Conservation (phyloP, 2,888 invertebrate species). For the Dynastes hyllus region DNA sequence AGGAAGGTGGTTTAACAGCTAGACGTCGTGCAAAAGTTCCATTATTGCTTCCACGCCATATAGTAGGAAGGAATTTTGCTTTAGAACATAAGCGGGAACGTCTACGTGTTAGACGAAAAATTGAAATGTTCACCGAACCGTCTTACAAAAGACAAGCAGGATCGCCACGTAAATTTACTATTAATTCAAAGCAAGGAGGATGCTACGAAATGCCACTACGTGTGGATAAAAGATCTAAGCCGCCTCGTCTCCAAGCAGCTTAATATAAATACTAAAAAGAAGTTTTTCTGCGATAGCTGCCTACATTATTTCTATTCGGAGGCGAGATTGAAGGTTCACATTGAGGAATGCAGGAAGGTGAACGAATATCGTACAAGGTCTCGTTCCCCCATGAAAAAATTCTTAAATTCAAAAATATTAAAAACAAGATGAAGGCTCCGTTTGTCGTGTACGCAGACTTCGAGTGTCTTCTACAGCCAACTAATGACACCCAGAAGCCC, state of each 20-base stretch:
- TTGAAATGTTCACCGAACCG: too few relatives aligned
- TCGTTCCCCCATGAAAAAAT: constrained; percentile 44
- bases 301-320: constrained; percentile 33
- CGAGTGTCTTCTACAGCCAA: constrained; percentile 50
- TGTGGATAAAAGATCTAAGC: constrained; percentile 47
- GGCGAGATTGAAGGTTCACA: too few relatives aligned
- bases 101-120: not conserved
- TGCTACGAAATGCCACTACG: too few relatives aligned
- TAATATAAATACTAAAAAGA: constrained; percentile 4
- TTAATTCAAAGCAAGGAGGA: too few relatives aligned
- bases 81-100: not conserved
- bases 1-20: too few relatives aligned
- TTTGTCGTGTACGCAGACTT: constrained; percentile 57
- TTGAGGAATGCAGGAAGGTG: constrained; percentile 35
- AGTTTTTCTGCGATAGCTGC: constrained; percentile 55
- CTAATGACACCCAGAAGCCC: constrained; percentile 10
- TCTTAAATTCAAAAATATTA: constrained; percentile 50
- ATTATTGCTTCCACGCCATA: too few relatives aligned
- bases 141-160: not conserved
- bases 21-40: too few relatives aligned
- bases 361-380: constrained; percentile 47
- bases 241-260: constrained; percentile 48
- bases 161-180: not conserved
- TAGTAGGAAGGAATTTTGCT: too few relatives aligned
- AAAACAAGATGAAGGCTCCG: constrained; percentile 48